These are phyloP conservation scores for Anhinga anhinga DNA, from an alignment of 2,113 vertebrate species.

Conservation along the genomic window DNA sequence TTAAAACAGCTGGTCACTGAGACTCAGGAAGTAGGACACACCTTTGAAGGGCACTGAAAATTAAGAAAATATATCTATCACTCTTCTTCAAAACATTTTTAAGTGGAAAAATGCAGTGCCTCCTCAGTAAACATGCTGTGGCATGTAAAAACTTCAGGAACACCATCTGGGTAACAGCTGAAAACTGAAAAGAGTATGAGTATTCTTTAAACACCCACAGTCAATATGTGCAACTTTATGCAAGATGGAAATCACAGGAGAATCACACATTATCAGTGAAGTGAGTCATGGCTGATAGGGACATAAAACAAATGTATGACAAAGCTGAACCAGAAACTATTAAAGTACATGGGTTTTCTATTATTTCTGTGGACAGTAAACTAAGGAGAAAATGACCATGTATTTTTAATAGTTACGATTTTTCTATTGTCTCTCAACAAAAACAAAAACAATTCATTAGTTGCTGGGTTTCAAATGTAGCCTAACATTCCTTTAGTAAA, in stretches of 20 bases:
- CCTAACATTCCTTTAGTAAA: background rate
- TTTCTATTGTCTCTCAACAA: background rate
- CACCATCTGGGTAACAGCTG: background rate
- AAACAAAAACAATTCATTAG: background rate
- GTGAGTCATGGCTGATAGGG: background rate
- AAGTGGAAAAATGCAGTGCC: background rate
- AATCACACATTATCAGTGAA: background rate
- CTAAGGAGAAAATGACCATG: background rate
- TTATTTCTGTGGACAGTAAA: background rate
- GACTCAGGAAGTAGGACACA: background rate
- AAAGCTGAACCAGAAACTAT: background rate
- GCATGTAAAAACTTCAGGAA: background rate
- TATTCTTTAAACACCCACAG: conserved; percentile 10
- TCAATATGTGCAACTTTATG: conserved; percentile 22
- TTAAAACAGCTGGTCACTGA: background rate
- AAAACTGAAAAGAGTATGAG: conserved; percentile 19
- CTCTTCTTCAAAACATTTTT: background rate
- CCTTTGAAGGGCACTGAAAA: background rate
- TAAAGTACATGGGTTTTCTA: background rate
- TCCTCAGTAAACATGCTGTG: background rate
- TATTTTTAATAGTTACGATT: background rate
- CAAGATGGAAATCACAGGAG: background rate
- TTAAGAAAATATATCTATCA: background rate
- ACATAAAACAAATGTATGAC: background rate
- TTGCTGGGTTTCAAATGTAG: background rate